phyloP scores from a whole-genome alignment of 2,113 vertebrate genomes.

The Pseudolaguvia tuberculata region DNA sequence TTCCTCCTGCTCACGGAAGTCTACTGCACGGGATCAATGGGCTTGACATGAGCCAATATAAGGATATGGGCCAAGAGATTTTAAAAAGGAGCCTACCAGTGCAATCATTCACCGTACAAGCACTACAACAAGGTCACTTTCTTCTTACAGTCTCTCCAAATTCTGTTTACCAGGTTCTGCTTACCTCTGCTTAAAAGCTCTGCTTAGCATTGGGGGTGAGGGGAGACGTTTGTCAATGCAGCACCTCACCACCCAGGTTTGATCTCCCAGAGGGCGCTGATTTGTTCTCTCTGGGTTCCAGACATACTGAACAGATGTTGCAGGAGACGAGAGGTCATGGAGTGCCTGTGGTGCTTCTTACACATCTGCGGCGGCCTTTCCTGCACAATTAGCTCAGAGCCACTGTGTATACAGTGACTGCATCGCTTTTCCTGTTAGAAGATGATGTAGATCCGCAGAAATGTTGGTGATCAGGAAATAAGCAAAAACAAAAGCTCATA shows the following conservation, averaged over 20 bases:
- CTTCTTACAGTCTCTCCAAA: background rate
- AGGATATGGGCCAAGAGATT: conserved; percentile 47
- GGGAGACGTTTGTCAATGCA: conserved; percentile 12
- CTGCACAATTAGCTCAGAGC: conserved; percentile 46
- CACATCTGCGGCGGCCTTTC: conserved; percentile 47
- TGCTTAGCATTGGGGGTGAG: conserved; percentile 1
- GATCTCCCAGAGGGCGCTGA: conserved; percentile 37
- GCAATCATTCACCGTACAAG: conserved; percentile 61
- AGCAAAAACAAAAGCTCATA: conserved; percentile 6
- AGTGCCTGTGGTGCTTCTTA: conserved; percentile 50
- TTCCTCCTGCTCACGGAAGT: conserved; percentile 52
- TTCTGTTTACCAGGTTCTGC: no score
- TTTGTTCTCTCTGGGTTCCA: conserved; percentile 40
- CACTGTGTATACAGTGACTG: conserved; percentile 32
- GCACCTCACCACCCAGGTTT: conserved; percentile 29
- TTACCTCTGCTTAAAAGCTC: background rate
- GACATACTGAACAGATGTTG: conserved; percentile 55
- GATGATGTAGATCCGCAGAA: conserved; percentile 26
- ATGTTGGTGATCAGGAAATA: conserved; percentile 34
- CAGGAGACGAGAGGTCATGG: conserved; percentile 49
- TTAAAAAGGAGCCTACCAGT: conserved; percentile 48
- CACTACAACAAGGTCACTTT: conserved; percentile 57
- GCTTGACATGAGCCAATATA: conserved; percentile 38
- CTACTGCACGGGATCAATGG: conserved; percentile 58
- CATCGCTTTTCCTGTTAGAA: conserved; percentile 31